Evolutionary conservation across 92 coral and sea anemone species (phyloP).

Genomic region (Phymanthus crucifer): DNA sequence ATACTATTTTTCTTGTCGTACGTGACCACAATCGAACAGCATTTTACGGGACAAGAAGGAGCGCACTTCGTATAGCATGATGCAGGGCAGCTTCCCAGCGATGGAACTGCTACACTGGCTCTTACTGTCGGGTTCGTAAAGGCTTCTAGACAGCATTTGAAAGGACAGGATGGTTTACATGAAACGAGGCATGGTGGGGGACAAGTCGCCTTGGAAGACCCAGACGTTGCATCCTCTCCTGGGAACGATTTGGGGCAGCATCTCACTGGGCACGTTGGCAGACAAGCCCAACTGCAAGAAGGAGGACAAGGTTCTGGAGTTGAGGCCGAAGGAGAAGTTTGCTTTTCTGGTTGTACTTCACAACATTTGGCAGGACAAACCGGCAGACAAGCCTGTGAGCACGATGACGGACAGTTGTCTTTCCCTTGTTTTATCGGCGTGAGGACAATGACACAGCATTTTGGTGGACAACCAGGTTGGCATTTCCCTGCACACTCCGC

Average conservation of each 20-base stretch:
- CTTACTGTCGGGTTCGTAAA: conserved; percentile 23
- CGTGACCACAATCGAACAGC: conserved; percentile 43
- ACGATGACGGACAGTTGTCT: conserved; percentile 34
- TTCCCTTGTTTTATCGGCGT: neutral
- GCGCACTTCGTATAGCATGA: conserved; percentile 31
- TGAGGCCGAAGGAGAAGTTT: conserved; percentile 16
- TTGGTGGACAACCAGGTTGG: conserved; percentile 21
- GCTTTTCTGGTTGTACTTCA: conserved; percentile 3
- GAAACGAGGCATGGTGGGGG: conserved; percentile 24
- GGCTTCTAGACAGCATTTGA: conserved; percentile 41
- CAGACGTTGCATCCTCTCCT: conserved; percentile 14
- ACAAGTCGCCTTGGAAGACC: conserved; percentile 9
- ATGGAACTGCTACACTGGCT: neutral
- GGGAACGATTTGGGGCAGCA: conserved; percentile 30
- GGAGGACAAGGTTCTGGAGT: conserved; percentile 32
- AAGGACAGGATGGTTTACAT: conserved; percentile 35
- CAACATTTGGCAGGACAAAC: conserved; percentile 59
- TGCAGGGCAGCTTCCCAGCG: conserved; percentile 5
- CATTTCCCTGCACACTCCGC: conserved; percentile 24
- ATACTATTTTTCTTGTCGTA: conserved; percentile 42
- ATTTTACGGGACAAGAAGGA: conserved; percentile 43
- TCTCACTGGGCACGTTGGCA: conserved; percentile 21
- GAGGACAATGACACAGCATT: conserved; percentile 22
- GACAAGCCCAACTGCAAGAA: conserved; percentile 28
- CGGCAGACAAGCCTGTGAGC: conserved; percentile 36